phyloP scores from a whole-genome alignment of 2,113 vertebrate species.

The Plestiodon gilberti region DNA sequence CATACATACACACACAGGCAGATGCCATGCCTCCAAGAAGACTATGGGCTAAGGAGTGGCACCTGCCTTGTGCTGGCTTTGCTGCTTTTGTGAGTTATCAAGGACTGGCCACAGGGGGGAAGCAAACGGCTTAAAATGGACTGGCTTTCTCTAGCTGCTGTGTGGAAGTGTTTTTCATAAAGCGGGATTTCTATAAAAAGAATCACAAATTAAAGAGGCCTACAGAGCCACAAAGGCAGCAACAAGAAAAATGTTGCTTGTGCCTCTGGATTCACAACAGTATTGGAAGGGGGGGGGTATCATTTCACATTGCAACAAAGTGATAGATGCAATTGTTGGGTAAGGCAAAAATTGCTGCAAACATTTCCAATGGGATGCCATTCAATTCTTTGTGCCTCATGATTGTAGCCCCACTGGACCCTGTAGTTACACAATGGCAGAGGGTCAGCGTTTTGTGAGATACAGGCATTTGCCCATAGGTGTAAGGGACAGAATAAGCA shows the following conservation, averaged over 20 bases:
- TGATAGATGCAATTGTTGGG: not conserved
- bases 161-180: conserved; percentile 26
- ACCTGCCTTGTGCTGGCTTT: not conserved
- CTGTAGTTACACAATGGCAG: not conserved
- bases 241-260: not conserved
- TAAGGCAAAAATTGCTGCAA: not conserved
- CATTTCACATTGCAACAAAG: not conserved
- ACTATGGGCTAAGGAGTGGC: not conserved
- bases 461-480: not conserved
- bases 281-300: not conserved
- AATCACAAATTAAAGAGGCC: conserved; percentile 20
- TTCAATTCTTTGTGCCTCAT: not conserved
- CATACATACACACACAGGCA: not conserved
- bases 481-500: not conserved
- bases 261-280: conserved; percentile 3
- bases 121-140: conserved; percentile 51
- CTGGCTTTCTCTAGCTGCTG: not conserved
- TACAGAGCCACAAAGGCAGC: not conserved
- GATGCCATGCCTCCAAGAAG: not conserved
- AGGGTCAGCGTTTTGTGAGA: not conserved
- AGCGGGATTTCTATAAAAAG: conserved; percentile 6
- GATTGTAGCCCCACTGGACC: not conserved
- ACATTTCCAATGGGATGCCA: not conserved
- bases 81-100: conserved; percentile 4
- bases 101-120: conserved; percentile 63